phyloP scores from a whole-genome alignment of 2,888 invertebrate species.

The Callimorpha dominula region DNA sequence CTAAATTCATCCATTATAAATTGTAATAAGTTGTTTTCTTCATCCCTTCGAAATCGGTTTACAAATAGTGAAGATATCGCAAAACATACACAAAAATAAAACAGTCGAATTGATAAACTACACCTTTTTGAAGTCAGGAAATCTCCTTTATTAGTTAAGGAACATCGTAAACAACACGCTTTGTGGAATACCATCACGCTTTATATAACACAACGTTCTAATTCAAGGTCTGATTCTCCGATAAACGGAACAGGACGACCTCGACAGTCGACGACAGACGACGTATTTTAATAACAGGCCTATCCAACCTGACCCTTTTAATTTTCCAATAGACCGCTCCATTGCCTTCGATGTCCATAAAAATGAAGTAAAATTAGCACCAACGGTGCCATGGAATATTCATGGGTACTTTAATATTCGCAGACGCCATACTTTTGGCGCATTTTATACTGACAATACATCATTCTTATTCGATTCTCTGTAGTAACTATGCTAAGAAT shows the following conservation, averaged over 20 bases:
- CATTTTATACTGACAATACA: conserved; percentile 72
- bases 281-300: conserved; percentile 59
- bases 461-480: conserved; percentile 75
- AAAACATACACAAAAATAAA: no score
- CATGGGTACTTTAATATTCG: conserved; percentile 61
- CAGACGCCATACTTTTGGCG: conserved; percentile 72
- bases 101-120: no score
- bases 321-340: conserved; percentile 74
- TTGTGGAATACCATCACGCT: background rate
- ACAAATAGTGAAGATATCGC: no score
- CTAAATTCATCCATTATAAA: no score
- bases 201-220: background rate
- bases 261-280: no score
- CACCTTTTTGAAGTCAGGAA: no score
- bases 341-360: conserved; percentile 57
- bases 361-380: conserved; percentile 58
- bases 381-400: conserved; percentile 55
- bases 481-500: conserved; percentile 68
- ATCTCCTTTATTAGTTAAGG: no score
- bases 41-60: no score
- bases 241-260: conserved; percentile 44
- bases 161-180: background rate
- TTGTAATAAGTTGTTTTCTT: no score
- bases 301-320: conserved; percentile 64
- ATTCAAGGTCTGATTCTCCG: conserved; percentile 31